phyloP scores from a whole-genome alignment of 2,888 invertebrate species.

The Antitype chi region DNA sequence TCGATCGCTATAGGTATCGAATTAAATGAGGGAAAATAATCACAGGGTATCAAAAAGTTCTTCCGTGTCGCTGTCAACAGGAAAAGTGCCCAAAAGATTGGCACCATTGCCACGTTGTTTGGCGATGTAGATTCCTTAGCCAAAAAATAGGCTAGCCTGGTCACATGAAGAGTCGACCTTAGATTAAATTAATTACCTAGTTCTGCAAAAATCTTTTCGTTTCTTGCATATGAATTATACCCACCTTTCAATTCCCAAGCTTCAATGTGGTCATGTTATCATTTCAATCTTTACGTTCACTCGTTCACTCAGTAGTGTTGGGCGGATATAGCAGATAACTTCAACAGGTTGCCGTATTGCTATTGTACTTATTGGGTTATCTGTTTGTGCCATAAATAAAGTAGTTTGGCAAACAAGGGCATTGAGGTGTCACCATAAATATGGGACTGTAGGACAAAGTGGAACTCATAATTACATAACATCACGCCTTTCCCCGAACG shows the following conservation, averaged over 20 bases:
- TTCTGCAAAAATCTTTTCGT: neutral
- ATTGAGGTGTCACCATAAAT: conserved; percentile 47
- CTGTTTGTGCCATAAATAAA: conserved; percentile 48
- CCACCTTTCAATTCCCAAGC: conserved; percentile 27
- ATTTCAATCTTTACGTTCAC: conserved; percentile 60
- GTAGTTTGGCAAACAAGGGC: conserved; percentile 54
- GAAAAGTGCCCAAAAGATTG: too few relatives aligned
- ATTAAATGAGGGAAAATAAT: too few relatives aligned
- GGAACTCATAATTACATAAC: neutral
- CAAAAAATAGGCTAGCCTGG: too few relatives aligned
- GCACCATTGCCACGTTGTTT: too few relatives aligned
- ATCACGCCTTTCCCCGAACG: too few relatives aligned
- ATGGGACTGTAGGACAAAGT: conserved; percentile 11
- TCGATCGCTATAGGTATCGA: too few relatives aligned
- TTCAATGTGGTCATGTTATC: conserved; percentile 47
- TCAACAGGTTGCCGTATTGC: conserved; percentile 57
- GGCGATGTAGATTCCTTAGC: too few relatives aligned
- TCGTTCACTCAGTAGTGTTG: conserved; percentile 47
- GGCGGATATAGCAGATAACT: conserved; percentile 49
- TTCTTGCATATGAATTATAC: conserved; percentile 27
- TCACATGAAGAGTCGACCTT: too few relatives aligned
- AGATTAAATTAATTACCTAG: too few relatives aligned
- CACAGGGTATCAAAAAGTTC: too few relatives aligned
- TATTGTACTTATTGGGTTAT: conserved; percentile 62
- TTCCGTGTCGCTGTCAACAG: too few relatives aligned